These are phyloP conservation scores for Eubucco bourcierii DNA, from an alignment of 2,113 vertebrate genomes.

Conservation along the genomic window DNA sequence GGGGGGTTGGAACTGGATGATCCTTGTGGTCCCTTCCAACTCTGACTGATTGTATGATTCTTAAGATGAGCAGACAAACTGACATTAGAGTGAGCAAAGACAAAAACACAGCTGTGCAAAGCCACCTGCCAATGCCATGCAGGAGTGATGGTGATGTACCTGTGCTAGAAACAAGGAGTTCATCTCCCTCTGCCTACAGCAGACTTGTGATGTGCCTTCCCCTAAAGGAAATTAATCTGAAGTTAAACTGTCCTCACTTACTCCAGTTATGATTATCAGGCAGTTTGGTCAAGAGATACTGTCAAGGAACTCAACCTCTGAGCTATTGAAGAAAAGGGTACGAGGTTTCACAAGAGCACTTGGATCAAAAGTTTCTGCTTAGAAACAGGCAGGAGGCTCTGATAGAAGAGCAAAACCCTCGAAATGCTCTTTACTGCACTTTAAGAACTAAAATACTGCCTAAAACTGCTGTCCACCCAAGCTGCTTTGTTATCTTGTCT, in stretches of 20 bases:
- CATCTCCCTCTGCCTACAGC: background rate
- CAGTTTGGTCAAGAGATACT: background rate
- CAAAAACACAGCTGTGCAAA: background rate
- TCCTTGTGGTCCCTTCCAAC: too few species aligned
- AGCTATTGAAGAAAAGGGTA: background rate
- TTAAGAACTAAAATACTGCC: background rate
- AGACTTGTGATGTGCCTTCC: background rate
- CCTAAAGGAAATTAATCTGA: background rate
- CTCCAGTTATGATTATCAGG: background rate
- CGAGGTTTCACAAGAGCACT: background rate
- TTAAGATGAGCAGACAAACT: background rate
- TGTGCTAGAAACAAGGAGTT: background rate
- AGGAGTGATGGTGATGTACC: background rate
- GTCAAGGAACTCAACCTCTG: background rate
- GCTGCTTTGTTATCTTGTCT: background rate
- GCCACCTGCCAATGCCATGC: background rate
- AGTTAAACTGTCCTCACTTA: background rate
- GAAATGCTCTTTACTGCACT: background rate
- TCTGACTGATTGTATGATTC: too few species aligned
- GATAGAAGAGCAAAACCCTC: background rate
- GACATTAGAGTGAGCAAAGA: background rate
- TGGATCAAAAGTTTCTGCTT: background rate
- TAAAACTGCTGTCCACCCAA: background rate
- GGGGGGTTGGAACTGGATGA: too few species aligned
- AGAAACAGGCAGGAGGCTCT: conserved; percentile 28